These are phyloP conservation scores for Ricordea florida DNA, from an alignment of 92 coral and sea anemone species.

Conservation along the genomic window DNA sequence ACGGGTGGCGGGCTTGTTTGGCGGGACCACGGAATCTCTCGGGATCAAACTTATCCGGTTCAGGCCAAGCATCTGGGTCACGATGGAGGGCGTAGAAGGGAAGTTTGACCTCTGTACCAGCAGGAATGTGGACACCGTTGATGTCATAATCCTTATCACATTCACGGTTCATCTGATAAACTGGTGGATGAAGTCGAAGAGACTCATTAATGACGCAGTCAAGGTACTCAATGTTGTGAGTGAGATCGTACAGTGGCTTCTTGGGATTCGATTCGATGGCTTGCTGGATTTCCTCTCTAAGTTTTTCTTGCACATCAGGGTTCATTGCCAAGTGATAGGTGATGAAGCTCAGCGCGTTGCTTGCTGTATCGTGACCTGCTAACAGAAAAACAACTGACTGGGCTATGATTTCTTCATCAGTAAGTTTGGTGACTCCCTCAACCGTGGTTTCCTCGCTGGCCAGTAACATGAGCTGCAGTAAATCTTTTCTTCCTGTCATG, in stretches of 20 bases:
- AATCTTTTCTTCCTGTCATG: slow-evolving; percentile 33
- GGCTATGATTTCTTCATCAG: slow-evolving; percentile 46
- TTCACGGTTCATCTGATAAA: slow-evolving; percentile 29
- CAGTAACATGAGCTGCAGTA: slow-evolving; percentile 57
- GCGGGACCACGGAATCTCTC: slow-evolving; percentile 62
- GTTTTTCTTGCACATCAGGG: slow-evolving; percentile 15
- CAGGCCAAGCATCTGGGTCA: slow-evolving; percentile 69
- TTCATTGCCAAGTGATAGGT: neutral
- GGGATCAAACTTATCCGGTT: slow-evolving; percentile 66
- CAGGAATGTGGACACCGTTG: slow-evolving; percentile 53
- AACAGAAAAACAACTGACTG: slow-evolving; percentile 48
- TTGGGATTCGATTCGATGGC: slow-evolving; percentile 14
- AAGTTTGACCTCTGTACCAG: slow-evolving; percentile 39
- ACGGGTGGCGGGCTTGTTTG: slow-evolving; percentile 51
- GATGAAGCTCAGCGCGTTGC: neutral
- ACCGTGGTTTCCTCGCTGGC: slow-evolving; percentile 40
- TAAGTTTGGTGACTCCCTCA: slow-evolving; percentile 29
- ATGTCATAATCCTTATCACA: slow-evolving; percentile 35
- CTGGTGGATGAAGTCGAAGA: slow-evolving; percentile 64
- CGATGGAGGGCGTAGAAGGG: slow-evolving; percentile 53
- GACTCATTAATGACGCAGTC: slow-evolving; percentile 63
- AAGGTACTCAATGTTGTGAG: slow-evolving; percentile 54
- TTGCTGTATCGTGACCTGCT: slow-evolving; percentile 29
- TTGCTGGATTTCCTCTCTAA: neutral
- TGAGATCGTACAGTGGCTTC: slow-evolving; percentile 47